Evolutionary conservation across 64 coral and sea anemone species (phyloP).

Genomic region (Pachyseris speciosa): DNA sequence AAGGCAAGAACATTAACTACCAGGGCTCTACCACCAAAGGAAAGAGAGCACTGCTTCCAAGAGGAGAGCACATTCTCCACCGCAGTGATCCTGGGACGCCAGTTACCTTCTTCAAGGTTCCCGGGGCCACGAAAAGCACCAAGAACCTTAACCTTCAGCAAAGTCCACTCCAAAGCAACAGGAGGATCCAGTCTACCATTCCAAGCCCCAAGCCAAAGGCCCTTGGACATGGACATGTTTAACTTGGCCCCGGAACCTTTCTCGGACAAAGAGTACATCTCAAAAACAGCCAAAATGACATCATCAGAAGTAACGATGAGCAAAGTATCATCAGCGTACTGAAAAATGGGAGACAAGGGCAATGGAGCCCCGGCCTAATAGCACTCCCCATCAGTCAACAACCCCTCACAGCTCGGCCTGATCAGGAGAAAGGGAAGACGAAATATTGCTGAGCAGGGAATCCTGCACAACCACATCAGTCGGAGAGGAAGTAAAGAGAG

Average conservation of each 20-base stretch:
- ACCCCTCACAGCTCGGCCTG: background rate
- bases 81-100: background rate
- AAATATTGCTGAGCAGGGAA: too few species aligned
- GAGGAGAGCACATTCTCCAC: background rate
- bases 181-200: conserved; percentile 9
- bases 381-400: background rate
- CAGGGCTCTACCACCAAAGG: background rate
- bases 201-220: conserved; percentile 49
- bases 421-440: background rate
- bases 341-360: background rate
- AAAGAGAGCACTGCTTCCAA: background rate
- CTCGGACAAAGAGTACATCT: conserved; percentile 1
- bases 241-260: background rate
- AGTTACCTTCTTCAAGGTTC: background rate
- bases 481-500: too few species aligned
- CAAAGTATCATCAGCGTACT: conserved; percentile 56
- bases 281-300: background rate
- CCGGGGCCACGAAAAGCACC: conserved; percentile 30
- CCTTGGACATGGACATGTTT: conserved; percentile 36
- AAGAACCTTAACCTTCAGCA: background rate
- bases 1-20: conserved; percentile 40
- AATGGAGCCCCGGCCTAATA: background rate
- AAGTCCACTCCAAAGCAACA: background rate
- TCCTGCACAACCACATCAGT: too few species aligned
- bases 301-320: background rate